Conservation (phyloP, 2,797 vertebrate species). For the Micropoecilia bifurca region DNA sequence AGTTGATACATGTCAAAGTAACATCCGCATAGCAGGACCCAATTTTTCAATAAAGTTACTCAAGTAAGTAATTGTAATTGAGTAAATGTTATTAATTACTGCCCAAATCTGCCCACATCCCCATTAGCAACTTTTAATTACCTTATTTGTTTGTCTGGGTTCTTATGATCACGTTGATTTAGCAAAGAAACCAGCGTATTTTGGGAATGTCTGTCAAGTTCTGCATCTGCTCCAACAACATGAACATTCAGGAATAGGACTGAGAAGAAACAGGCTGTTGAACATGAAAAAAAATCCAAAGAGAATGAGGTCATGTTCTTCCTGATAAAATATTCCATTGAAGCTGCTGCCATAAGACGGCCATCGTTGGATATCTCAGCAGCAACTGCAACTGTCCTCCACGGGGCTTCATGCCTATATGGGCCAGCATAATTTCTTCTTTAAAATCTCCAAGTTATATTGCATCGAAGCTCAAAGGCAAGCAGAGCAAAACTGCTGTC, state of each 20-base stretch:
- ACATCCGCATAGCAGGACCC: background rate
- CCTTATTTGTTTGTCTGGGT: background rate
- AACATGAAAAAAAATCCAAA: background rate
- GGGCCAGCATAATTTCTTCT: background rate
- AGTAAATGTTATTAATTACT: too few species aligned
- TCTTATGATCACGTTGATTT: background rate
- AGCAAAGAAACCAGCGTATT: background rate
- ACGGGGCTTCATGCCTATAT: background rate
- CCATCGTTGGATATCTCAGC: background rate
- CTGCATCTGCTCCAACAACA: background rate
- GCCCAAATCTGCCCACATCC: background rate
- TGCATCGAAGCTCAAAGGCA: background rate
- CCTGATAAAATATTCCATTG: background rate
- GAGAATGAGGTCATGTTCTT: background rate
- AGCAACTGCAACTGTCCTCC: background rate
- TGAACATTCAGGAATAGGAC: background rate
- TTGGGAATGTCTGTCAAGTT: background rate
- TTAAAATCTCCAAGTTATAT: background rate
- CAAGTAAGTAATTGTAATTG: too few species aligned
- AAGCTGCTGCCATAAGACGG: background rate
- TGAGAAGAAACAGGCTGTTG: background rate
- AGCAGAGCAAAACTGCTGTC: background rate
- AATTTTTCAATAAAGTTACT: too few species aligned
- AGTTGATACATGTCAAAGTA: background rate
- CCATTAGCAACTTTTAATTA: background rate